Evolutionary conservation across 1,140 invertebrate genomes (phyloP).

Genomic region (Tyrophagus putrescentiae): DNA sequence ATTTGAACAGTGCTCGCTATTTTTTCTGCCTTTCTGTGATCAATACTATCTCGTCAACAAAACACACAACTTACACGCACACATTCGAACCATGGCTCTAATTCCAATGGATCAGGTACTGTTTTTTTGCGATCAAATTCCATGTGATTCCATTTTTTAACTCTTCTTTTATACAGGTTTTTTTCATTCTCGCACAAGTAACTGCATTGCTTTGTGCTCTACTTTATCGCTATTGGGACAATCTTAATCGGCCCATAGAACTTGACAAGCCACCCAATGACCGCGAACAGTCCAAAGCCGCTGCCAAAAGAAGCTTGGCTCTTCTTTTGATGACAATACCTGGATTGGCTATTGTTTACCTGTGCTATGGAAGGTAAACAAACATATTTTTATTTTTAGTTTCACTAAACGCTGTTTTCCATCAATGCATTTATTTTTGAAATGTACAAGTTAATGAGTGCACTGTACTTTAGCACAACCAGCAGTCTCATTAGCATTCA

Average conservation of each 20-base stretch:
- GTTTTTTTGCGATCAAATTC: no score
- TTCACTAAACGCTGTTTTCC: background rate
- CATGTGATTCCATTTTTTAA: no score
- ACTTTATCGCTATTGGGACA: background rate
- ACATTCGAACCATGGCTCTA: no score
- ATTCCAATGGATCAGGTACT: no score
- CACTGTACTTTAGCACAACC: no score
- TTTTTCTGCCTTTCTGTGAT: no score
- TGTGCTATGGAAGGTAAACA: slow-evolving; percentile 7
- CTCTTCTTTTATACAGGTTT: background rate
- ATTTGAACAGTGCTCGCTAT: no score
- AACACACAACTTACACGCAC: no score
- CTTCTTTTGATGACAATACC: background rate
- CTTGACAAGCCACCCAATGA: no score
- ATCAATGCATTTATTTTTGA: slow-evolving; percentile 2
- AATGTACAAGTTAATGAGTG: background rate
- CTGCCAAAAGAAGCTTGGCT: background rate
- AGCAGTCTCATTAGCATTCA: no score
- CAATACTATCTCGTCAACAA: no score
- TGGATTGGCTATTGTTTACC: background rate
- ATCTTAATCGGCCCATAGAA: no score
- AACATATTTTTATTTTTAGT: background rate
- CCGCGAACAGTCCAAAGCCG: background rate
- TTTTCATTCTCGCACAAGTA: background rate
- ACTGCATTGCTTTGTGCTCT: background rate